phyloP scores from a whole-genome alignment of 53 echinoderm and acorn worm species.

The Hippasteria phrygiana region DNA sequence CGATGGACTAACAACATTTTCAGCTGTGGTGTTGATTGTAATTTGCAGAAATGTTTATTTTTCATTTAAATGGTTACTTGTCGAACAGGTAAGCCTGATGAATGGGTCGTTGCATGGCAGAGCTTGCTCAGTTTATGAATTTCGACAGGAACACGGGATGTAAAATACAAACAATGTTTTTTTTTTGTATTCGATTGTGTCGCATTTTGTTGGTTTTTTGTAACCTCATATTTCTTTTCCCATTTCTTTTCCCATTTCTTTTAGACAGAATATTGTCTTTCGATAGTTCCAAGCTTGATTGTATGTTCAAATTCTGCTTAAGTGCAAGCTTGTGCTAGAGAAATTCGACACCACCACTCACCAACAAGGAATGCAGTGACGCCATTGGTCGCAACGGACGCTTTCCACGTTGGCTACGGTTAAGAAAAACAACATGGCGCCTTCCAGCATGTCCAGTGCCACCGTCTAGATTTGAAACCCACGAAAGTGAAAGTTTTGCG shows the following conservation, averaged over 20 bases:
- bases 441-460: background rate
- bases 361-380: slow-evolving; percentile 8
- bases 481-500: slow-evolving; percentile 54
- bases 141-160: no score
- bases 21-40: background rate
- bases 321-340: background rate
- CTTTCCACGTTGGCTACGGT: slow-evolving; percentile 57
- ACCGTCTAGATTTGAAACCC: background rate
- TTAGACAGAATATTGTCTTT: background rate
- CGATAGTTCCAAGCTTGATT: background rate
- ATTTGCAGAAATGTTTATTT: background rate
- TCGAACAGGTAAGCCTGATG: background rate
- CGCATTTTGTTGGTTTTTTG: background rate
- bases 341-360: slow-evolving; percentile 51
- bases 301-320: no score
- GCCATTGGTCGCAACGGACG: slow-evolving; percentile 68
- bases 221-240: background rate
- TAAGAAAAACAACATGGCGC: slow-evolving; percentile 55
- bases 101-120: background rate
- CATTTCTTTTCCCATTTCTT: background rate
- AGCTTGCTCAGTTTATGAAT: no score
- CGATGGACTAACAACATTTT: background rate
- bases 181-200: background rate
- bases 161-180: background rate
- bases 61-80: background rate